Percentiles rank a stretch among this genome's conserved stretches.
These are phyloP conservation scores for Eupithecia subumbrata DNA, from an alignment of 2,888 invertebrate species.

Conservation along the genomic window DNA sequence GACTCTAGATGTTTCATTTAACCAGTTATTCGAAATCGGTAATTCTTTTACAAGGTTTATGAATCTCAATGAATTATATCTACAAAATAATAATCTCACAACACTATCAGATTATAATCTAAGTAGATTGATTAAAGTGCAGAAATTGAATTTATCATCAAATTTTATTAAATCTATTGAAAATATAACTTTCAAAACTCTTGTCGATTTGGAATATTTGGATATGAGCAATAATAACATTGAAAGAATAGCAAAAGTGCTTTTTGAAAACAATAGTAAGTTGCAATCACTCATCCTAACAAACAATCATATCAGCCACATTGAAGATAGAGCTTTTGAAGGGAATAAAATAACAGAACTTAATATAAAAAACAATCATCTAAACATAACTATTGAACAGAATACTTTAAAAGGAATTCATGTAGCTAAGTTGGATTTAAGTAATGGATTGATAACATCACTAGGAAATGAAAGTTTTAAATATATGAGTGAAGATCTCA, in stretches of 20 bases:
- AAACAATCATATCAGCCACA: constrained; percentile 30
- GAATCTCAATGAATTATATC: constrained; percentile 24
- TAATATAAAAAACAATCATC: constrained; percentile 27
- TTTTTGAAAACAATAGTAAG: constrained; percentile 29
- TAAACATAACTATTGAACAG: constrained; percentile 28
- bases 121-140: constrained; percentile 11
- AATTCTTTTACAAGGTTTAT: constrained; percentile 31
- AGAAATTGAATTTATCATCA: constrained; percentile 28
- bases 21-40: constrained; percentile 28
- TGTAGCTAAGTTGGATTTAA: constrained; percentile 33
- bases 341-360: constrained; percentile 32
- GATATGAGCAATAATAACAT: constrained; percentile 39
- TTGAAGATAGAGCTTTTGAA: constrained; percentile 35
- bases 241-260: constrained; percentile 19
- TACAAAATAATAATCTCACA: constrained; percentile 29
- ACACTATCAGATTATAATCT: constrained; percentile 25
- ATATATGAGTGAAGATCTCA: constrained; percentile 29
- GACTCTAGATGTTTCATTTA: constrained; percentile 30
- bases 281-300: constrained; percentile 28
- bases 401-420: constrained; percentile 37
- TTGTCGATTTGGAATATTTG: constrained; percentile 22
- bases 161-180: constrained; percentile 26
- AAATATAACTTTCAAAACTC: constrained; percentile 25
- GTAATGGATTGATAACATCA: constrained; percentile 29
- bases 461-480: constrained; percentile 31